Base-by-base conservation (phyloP, 2,113 vertebrate species). In the Chaenogobius annularis region DNA sequence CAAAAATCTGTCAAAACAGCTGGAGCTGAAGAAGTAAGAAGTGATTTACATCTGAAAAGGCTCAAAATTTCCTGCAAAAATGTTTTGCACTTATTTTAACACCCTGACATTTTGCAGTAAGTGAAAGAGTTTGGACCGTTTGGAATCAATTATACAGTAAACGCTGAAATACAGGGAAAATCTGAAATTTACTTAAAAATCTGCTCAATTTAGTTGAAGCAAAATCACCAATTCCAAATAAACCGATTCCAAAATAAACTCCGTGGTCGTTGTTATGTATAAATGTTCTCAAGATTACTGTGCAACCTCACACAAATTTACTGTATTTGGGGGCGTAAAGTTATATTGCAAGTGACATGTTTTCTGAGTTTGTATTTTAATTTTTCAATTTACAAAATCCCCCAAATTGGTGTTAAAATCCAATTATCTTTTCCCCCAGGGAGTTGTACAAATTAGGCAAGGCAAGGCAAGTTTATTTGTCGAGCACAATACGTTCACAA, bases 1-100 rank as follows among this genome's bases (percentile, higher is more conserved):
- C 70, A 62, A 52, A 71, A 46, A 58, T 79, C 23, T 73, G 62
- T 74, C 70, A 71, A 61, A 83, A 70, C 80, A 80, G 83, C 73
- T 76, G 73, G 63, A 79, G 66, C 26, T 31, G 52, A 73, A 68
- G 63, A 50, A 0, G 64, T 62, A 43, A 47, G 64, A 80, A 15
- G 54, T 44, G 50, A 76, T 78, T 77, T 72, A 68, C 75, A 66
- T 66, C 40, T 61, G 66, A 77, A 69, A 78, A 19, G 72, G 17
- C 20, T 72, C 74, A 17, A 78, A 26, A 22, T 50, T 76, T 77
- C 55, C 67, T 71, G n/a, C 6, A 37, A 68, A 47, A 67, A 26
- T 47, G 10, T 73, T 78, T 70, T 69, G 0, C 43, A 54, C 61
- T 22, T 65, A 31, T 72, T 75, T 50, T 56, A 62, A 52, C 31